phyloP scores from a whole-genome alignment of 2,888 invertebrate species.

The Junonia oenone region DNA sequence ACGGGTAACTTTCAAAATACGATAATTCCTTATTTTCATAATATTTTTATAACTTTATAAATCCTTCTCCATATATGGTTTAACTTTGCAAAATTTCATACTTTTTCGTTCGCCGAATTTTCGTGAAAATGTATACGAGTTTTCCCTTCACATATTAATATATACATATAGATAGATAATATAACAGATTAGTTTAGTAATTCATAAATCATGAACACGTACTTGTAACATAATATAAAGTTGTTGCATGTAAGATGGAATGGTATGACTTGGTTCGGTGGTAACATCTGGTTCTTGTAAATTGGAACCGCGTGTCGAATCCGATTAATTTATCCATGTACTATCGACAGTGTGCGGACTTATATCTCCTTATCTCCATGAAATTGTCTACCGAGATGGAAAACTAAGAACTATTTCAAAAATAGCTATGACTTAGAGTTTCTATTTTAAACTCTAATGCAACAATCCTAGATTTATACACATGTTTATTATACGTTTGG shows the following conservation, averaged over 20 bases:
- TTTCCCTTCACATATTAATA: no score
- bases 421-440: background rate
- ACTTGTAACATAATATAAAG: slow-evolving; percentile 2
- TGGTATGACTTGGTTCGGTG: slow-evolving; percentile 18
- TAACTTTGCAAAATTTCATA: no score
- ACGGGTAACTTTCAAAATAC: no score
- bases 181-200: slow-evolving; percentile 7
- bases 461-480: no score
- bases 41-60: no score
- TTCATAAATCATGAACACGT: slow-evolving; percentile 2
- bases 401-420: background rate
- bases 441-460: no score
- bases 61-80: no score
- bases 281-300: slow-evolving; percentile 31
- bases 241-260: slow-evolving; percentile 17
- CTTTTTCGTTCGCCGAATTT: no score
- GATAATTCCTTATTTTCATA: no score
- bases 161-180: no score
- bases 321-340: slow-evolving; percentile 22
- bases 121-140: no score
- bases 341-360: slow-evolving; percentile 6
- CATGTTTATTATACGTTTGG: no score
- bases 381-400: slow-evolving; percentile 3
- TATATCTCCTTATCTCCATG: slow-evolving; percentile 8
- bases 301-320: slow-evolving; percentile 16